These are phyloP conservation scores for Porites cylindrica DNA, from an alignment of 92 coral and sea anemone species.

Conservation along the genomic window DNA sequence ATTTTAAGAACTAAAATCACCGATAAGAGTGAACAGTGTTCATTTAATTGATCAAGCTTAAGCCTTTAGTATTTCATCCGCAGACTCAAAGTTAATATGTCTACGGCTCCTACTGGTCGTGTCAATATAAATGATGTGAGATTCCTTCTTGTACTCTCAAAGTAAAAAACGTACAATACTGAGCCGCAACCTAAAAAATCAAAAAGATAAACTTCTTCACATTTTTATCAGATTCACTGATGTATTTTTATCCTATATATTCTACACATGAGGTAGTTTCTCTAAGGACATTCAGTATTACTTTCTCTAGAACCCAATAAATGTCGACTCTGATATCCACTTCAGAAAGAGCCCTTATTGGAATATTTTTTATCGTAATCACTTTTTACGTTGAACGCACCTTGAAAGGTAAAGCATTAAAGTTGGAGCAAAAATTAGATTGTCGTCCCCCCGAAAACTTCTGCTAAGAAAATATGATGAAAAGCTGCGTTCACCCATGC, in stretches of 20 bases:
- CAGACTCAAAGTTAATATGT: neutral
- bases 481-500: no score
- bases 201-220: neutral
- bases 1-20: no score
- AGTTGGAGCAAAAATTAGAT: no score
- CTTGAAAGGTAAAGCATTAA: no score
- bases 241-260: neutral
- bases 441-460: no score
- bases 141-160: conserved; percentile 3
- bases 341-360: neutral
- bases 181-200: neutral
- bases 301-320: neutral
- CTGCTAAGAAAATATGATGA: no score
- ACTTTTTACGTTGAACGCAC: no score
- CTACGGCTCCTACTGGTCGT: neutral
- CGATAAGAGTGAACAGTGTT: neutral
- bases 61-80: neutral
- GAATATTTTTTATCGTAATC: no score
- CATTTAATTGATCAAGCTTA: neutral
- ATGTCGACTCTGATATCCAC: conserved; percentile 2
- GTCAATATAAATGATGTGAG: conserved; percentile 3
- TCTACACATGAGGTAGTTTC: neutral
- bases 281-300: neutral
- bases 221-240: neutral
- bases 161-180: neutral